Evolutionary conservation across 2,888 invertebrate genomes (phyloP).

Genomic region (Himalopsyche anomala): DNA sequence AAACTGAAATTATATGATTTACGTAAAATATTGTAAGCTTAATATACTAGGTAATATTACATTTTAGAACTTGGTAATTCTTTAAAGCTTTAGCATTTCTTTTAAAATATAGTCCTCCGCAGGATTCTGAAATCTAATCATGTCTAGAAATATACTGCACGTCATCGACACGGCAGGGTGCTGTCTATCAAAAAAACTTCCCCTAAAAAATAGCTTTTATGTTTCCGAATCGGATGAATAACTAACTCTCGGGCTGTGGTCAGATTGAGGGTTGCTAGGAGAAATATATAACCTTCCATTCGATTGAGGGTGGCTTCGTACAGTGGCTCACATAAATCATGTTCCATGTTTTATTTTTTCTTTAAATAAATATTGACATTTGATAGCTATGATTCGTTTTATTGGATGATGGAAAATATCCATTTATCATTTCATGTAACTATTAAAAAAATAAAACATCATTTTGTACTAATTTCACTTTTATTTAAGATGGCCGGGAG

Average conservation of each 20-base stretch:
- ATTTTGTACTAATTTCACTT: too few species aligned
- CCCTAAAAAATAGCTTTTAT: slow-evolving; percentile 22
- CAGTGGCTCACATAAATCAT: not conserved
- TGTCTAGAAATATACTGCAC: not conserved
- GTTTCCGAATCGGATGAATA: slow-evolving; percentile 13
- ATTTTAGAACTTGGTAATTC: too few species aligned
- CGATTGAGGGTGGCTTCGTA: not conserved
- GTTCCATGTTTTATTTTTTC: not conserved
- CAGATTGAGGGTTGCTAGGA: slow-evolving; percentile 8
- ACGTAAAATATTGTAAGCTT: too few species aligned
- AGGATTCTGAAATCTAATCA: not conserved
- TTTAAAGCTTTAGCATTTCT: too few species aligned
- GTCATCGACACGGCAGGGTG: slow-evolving; percentile 1
- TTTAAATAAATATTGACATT: not conserved
- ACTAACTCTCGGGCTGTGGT: slow-evolving; percentile 13
- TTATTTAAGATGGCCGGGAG: too few species aligned
- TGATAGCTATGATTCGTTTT: too few species aligned
- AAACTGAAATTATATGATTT: too few species aligned
- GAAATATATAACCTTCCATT: not conserved
- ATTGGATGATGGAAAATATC: too few species aligned
- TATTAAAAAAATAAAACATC: too few species aligned
- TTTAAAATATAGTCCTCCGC: not conserved
- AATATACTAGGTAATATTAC: too few species aligned
- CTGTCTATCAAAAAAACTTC: slow-evolving; percentile 16
- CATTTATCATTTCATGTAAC: too few species aligned